These are phyloP conservation scores for Varecia variegata DNA, from an alignment of 2,797 vertebrate genomes.

Conservation along the genomic window DNA sequence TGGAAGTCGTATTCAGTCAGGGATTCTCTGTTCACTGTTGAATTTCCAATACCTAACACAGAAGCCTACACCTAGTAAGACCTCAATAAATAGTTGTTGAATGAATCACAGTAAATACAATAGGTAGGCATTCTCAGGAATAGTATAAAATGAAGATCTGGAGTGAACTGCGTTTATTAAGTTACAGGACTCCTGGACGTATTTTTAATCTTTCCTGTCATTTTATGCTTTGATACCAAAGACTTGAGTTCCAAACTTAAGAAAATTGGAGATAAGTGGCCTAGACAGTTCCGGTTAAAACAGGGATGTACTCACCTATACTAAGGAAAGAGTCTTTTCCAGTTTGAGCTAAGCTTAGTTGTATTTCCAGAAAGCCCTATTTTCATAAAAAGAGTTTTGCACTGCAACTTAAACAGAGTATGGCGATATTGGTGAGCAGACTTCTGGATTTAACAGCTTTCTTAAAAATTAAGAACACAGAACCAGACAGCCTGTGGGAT, in stretches of 20 bases:
- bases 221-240: neutral
- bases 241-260: neutral
- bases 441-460: conserved; percentile 56
- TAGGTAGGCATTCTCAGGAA: neutral
- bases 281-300: neutral
- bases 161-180: neutral
- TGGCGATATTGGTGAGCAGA: neutral
- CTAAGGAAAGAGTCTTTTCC: neutral
- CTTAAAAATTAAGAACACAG: conserved; percentile 62
- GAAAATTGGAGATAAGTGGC: neutral
- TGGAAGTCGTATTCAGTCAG: neutral
- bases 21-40: neutral
- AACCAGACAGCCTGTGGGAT: conserved; percentile 38
- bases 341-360: conserved; percentile 1
- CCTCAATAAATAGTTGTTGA: neutral
- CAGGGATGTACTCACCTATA: neutral
- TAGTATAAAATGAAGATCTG: neutral
- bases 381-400: conserved; percentile 26
- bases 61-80: neutral
- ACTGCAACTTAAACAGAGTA: neutral
- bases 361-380: conserved; percentile 3
- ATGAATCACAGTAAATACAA: neutral
- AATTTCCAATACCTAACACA: neutral
- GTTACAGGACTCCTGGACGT: neutral
- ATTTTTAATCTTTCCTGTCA: neutral